Base-by-base conservation (phyloP, 2,797 vertebrate genomes). In the Pangasius krempfi region DNA sequence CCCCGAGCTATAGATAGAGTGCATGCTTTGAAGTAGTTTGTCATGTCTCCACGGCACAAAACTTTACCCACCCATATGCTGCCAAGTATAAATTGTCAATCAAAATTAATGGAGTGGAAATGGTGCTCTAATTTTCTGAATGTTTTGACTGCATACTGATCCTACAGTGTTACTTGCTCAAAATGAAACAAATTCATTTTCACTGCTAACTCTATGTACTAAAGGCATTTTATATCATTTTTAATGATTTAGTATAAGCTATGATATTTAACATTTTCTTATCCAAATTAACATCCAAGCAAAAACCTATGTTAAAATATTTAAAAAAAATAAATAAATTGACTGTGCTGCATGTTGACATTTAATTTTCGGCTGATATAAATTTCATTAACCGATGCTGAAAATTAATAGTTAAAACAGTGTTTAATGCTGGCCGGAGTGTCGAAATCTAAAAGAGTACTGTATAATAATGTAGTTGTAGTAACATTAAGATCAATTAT, bases 61-160 rank as follows among this genome's bases (percentile, higher is more conserved):
- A 58, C 16, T 73, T 87, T 88, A n/a, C 16, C 54, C 82, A 60
- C 62, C 54, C 85, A 87, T 79, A 68, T 90, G 89, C 80, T 88
- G 78, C 44, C 47, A 84, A 86, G 72, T 88, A 25, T 70, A 89
- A 89, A 37, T 80, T 91, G 88, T 68, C 91, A 64, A 62, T 90
- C 91, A 89, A 73, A 91, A 60, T 85, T 70, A 88, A 89, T 86
- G 86, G 72, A 54, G 64, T 89, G 87, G 82, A 92, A 83, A 85
- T 37, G 60, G 56, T 37, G 86, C 79, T 88, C 16, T 58, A 88
- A n/a, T 84, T 81, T 76, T 60, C n/a, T 60, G 50, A 68, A 70
- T 47, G 12, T 50, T 88, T 56, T 88, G 16, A 52, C 22, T 14
- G 60, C 52, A 62, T 7, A n/a, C 62, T 87, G 73, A 44, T 86